Evolutionary conservation across 2,888 invertebrate genomes (phyloP).

Genomic region (Hylaea fasciaria): DNA sequence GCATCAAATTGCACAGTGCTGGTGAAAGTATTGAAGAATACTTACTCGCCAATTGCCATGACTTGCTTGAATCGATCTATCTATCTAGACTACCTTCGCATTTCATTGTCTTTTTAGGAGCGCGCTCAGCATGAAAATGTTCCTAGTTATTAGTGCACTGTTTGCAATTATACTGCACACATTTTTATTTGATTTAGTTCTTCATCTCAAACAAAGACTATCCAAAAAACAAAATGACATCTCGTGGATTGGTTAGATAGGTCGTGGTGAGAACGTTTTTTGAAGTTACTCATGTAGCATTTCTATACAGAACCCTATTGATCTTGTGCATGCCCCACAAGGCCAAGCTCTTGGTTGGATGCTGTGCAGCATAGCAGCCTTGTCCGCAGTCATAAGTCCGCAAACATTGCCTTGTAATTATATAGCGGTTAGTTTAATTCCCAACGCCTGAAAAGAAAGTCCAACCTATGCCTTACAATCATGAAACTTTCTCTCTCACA

Average conservation of each 20-base stretch:
- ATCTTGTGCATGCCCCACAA: too few relatives aligned
- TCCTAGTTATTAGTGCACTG: slow-evolving; percentile 18
- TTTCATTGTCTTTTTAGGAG: slow-evolving; percentile 31
- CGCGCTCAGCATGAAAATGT: slow-evolving; percentile 28
- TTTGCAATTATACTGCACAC: not conserved
- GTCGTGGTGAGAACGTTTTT: not conserved
- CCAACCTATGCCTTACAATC: too few relatives aligned
- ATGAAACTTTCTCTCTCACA: slow-evolving; percentile 22
- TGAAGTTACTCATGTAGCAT: too few relatives aligned
- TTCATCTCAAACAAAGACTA: not conserved
- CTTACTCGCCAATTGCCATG: slow-evolving; percentile 37
- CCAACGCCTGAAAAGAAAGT: too few relatives aligned
- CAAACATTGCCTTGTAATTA: too few relatives aligned
- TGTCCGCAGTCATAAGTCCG: too few relatives aligned
- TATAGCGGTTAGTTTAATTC: too few relatives aligned
- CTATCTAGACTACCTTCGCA: slow-evolving; percentile 35
- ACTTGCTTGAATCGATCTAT: slow-evolving; percentile 39
- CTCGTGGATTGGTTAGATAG: not conserved
- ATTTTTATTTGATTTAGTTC: not conserved
- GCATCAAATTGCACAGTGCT: slow-evolving; percentile 56
- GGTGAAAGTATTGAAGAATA: slow-evolving; percentile 61
- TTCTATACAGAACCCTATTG: too few relatives aligned
- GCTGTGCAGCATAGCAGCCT: too few relatives aligned
- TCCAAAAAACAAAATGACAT: not conserved
- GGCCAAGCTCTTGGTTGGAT: too few relatives aligned